A percentile compares a stretch with the other conserved stretches of the same genome.
These are phyloP conservation scores for Trogon surrucura DNA, from an alignment of 2,113 vertebrate genomes.

Conservation along the genomic window DNA sequence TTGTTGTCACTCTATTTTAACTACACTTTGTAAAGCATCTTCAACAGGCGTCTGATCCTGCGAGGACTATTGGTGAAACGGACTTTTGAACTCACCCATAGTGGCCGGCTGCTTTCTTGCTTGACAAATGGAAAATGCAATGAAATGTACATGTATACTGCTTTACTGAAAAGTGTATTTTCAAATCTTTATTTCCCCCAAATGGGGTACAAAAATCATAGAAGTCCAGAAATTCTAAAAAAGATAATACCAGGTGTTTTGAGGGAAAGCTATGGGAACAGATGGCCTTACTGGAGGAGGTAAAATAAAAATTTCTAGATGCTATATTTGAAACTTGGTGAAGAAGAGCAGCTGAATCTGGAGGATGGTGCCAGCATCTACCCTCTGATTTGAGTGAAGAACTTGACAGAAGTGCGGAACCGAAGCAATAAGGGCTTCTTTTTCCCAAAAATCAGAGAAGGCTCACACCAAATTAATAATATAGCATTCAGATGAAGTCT, in stretches of 20 bases:
- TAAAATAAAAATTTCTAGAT: conserved; percentile 67
- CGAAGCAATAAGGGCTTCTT: conserved; percentile 12
- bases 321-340: conserved; percentile 63
- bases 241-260: conserved; percentile 60
- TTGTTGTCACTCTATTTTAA: not conserved
- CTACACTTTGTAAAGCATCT: not conserved
- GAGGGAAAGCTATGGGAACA: conserved; percentile 59
- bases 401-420: conserved; percentile 59
- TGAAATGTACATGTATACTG: not conserved
- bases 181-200: conserved; percentile 18
- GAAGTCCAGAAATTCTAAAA: conserved; percentile 56
- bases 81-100: not conserved
- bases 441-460: conserved; percentile 6
- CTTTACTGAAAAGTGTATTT: not conserved
- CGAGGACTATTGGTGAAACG: not conserved
- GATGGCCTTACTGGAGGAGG: conserved; percentile 60
- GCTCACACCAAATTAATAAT: not conserved
- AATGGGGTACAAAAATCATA: not conserved
- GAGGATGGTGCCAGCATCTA: conserved; percentile 66
- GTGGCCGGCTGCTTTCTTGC: not conserved
- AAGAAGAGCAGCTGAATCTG: conserved; percentile 66
- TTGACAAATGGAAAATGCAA: not conserved
- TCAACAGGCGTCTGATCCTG: not conserved
- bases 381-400: conserved; percentile 60
- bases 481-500: not conserved